Evolutionary conservation across 2,888 invertebrate species (phyloP).

Genomic region (Sialis fuliginosa): DNA sequence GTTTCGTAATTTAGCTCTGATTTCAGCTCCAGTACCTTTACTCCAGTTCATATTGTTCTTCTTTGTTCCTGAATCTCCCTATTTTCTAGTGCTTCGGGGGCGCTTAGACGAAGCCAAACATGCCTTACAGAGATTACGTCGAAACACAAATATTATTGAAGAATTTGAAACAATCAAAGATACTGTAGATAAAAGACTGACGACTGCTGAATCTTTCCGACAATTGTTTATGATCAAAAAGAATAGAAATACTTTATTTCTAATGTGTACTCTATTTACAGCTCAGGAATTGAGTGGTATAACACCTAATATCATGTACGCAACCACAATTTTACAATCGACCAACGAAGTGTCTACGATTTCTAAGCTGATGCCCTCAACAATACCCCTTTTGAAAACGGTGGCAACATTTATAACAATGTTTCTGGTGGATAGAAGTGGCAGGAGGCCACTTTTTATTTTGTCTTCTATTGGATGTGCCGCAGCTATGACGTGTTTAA

Average conservation of each 20-base stretch:
- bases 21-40: conserved; percentile 3
- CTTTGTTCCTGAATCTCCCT: conserved; percentile 4
- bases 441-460: conserved; percentile 4
- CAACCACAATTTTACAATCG: conserved; percentile 2
- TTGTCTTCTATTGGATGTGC: conserved; percentile 1
- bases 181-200: not conserved
- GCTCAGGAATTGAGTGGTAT: conserved; percentile 5
- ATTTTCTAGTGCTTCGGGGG: conserved; percentile 1
- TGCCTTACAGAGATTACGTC: not conserved
- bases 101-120: not conserved
- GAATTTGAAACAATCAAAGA: conserved; percentile 2
- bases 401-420: conserved; percentile 4
- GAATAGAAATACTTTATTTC: not conserved
- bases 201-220: not conserved
- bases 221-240: not conserved
- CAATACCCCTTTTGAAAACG: conserved; percentile 2
- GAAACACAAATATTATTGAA: not conserved
- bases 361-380: not conserved
- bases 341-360: not conserved
- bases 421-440: conserved; percentile 2
- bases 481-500: conserved; percentile 1
- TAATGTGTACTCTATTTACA: conserved; percentile 1
- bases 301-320: conserved; percentile 6
- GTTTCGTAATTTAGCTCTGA: not conserved
- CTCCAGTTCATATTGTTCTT: conserved; percentile 1